Evolutionary conservation across 1,140 invertebrate genomes (phyloP).

Genomic region (Diabrotica virgifera): DNA sequence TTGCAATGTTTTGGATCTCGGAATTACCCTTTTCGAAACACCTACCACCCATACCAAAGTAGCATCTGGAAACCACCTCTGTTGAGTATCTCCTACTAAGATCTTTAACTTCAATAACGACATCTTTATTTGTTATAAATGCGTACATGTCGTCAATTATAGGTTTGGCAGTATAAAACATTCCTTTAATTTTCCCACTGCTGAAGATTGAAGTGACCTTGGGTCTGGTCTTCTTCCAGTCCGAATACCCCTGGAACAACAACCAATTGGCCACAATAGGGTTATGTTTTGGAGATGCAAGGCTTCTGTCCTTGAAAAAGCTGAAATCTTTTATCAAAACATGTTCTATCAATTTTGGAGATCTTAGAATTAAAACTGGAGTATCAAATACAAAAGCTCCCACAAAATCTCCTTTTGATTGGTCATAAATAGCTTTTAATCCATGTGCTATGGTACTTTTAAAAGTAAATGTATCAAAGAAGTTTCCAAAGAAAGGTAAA

Average conservation of each 20-base stretch:
- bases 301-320: conserved; percentile 52
- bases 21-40: neutral
- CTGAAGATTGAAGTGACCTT: conserved; percentile 56
- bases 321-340: conserved; percentile 58
- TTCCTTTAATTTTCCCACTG: conserved; percentile 52
- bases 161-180: conserved; percentile 23
- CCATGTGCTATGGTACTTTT: conserved; percentile 31
- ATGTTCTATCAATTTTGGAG: conserved; percentile 56
- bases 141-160: neutral
- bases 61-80: neutral
- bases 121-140: neutral
- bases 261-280: conserved; percentile 26
- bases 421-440: conserved; percentile 38
- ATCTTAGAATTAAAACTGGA: conserved; percentile 42
- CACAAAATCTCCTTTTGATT: conserved; percentile 33
- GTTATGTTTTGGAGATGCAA: conserved; percentile 17
- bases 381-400: conserved; percentile 45
- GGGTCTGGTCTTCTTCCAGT: conserved; percentile 52
- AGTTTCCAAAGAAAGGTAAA: conserved; percentile 44
- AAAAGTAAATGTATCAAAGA: conserved; percentile 29
- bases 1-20: neutral
- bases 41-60: neutral
- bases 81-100: neutral
- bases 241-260: conserved; percentile 42
- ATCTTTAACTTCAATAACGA: neutral